These are phyloP conservation scores for Parazoanthus swiftii DNA, from an alignment of 92 coral and sea anemone genomes.

Conservation along the genomic window DNA sequence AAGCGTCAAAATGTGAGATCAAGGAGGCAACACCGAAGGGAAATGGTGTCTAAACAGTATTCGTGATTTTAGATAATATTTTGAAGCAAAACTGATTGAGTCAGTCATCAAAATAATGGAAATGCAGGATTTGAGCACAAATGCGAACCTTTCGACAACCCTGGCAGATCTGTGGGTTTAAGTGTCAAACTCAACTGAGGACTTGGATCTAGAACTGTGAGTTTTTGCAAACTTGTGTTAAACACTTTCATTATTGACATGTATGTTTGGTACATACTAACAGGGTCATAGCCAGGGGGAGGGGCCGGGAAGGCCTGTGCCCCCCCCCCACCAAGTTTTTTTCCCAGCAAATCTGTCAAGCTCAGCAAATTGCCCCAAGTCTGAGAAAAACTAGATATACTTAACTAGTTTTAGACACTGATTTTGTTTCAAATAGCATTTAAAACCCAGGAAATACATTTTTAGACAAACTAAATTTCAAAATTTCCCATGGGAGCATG, in stretches of 20 bases:
- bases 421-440: no score
- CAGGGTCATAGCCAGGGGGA: conserved; percentile 11
- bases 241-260: conserved; percentile 5
- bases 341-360: no score
- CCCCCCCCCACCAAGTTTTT: not conserved
- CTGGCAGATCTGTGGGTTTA: conserved; percentile 9
- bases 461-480: no score
- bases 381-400: no score
- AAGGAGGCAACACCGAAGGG: not conserved
- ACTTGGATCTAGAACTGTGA: no score
- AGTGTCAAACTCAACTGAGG: not conserved
- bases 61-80: not conserved
- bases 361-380: no score
- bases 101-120: no score
- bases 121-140: not conserved
- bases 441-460: no score
- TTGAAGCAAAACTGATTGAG: no score
- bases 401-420: no score
- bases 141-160: conserved; percentile 2
- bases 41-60: not conserved
- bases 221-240: not conserved
- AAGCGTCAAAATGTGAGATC: not conserved
- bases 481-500: no score
- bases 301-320: conserved; percentile 13
- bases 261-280: conserved; percentile 6